These are phyloP conservation scores for Vannuccia rotundouncinata DNA, from an alignment of 2,888 invertebrate genomes.

Conservation along the genomic window DNA sequence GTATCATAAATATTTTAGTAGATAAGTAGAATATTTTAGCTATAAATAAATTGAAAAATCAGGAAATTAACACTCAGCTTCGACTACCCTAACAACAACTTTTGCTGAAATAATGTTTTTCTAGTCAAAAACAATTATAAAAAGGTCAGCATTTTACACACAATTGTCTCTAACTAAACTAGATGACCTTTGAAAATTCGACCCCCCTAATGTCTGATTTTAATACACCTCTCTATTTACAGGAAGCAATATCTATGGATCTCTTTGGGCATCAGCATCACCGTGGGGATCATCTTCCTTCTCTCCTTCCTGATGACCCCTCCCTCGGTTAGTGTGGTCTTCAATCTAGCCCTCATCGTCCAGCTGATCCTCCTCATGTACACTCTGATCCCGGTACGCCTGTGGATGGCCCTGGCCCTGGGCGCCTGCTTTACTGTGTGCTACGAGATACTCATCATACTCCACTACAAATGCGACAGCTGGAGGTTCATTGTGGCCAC, in stretches of 20 bases:
- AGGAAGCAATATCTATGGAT: constrained; percentile 14
- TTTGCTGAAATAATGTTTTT: too few species aligned
- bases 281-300: constrained; percentile 13
- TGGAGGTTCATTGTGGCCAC: constrained; percentile 56
- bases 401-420: constrained; percentile 74
- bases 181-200: not conserved
- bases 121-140: too few species aligned
- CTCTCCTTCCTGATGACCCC: constrained; percentile 9
- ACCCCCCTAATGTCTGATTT: too few species aligned
- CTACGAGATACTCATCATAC: constrained; percentile 68
- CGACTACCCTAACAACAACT: too few species aligned
- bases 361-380: constrained; percentile 83
- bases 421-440: constrained; percentile 74
- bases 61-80: too few species aligned
- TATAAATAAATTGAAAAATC: too few species aligned
- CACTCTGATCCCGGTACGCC: constrained; percentile 81
- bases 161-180: too few species aligned
- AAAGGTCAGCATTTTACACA: too few species aligned
- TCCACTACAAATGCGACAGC: constrained; percentile 41
- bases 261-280: not conserved
- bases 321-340: constrained; percentile 28
- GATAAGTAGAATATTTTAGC: too few species aligned
- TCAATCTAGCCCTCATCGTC: constrained; percentile 54
- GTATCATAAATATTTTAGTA: too few species aligned
- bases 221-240: too few species aligned